Evolutionary conservation across 2,888 invertebrate genomes (phyloP), one percentile per base, ranked within the genome.

Genomic region (Falcaria lacertinaria): DNA sequence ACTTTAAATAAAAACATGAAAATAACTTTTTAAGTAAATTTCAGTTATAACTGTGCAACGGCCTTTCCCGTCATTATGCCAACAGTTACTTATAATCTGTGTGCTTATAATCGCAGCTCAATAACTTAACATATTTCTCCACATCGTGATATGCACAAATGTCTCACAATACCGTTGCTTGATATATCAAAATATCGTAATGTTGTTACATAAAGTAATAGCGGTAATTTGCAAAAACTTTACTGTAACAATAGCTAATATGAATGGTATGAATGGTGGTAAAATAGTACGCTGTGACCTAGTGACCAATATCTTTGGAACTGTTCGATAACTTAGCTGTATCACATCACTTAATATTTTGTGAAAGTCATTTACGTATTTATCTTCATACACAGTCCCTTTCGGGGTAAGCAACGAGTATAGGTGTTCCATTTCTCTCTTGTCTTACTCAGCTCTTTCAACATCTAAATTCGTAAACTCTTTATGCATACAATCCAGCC

Each of bases 171-270:
- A 35, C 44, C 32, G 50, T 39, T 44, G 52, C 52, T 48, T 46
- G 45, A 43, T 44, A 41, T 32, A 34, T 32, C 17, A 28, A 33
- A 32, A 13, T 40, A 33, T 60, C 59, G 61, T 57, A 60, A 63
- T 54, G 41, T 45, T 49, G 53, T 62, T 60, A 61, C 42, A 58
- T 63, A 60, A 62, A 52, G 19, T 39, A 41, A 45, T 33, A 35
- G 43, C 38, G 41, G 44, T 33, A 15, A 16, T 17, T 6, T 25
- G 14, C 14, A 7, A 14, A 37, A 17, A 15, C 16, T 4, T 4
- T 11, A 11, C 19, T 38, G 28, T 16, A 8, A 32, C 15, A 14
- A 28, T 11, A 32, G 22, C 37, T 15, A 22, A 15, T 22, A n/a
- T n/a, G n/a, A n/a, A n/a, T n/a, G n/a, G n/a, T n/a, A 16, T 39